Base-by-base conservation (phyloP, 64 coral and sea anemone genomes). In the Actinia equina region DNA sequence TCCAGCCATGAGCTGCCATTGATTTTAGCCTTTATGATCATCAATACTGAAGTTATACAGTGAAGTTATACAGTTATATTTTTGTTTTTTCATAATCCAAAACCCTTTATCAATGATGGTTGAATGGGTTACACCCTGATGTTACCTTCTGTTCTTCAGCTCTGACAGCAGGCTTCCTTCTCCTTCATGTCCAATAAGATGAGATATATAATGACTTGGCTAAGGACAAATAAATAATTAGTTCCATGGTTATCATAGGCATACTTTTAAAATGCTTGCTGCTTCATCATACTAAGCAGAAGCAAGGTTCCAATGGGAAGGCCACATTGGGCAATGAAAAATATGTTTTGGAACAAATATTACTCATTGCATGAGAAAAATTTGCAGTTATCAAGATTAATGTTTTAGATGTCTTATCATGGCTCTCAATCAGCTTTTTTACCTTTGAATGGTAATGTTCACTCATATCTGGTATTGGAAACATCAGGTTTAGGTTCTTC, bases 161-260 rank as follows among this genome's bases (percentile, higher is more conserved):
- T 95, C 91, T 86, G 97, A 99, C 6, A 99, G 78, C 30, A 99
- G 25, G 46, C 97, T 99, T 85, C 97, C 97, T 64, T 95, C 77
- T 67, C 90, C 97, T 67, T 99, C 97, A 69, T 99, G 97, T 49
- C 97, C 97, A 89, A 99, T 86, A 78, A 99, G 93, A 86, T 99
- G 97, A 42, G 97, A 95, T 92, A 99, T 87, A 69, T 99, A 99
- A 93, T 93, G 90, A 44, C 88, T 89, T 70, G 97, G 97, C 97
- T 99, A 71, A 13, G 10, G 54, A 82, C 42, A 53, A 56, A 58
- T 89, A 5, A 71, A 82, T 65, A 11, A 44, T 19, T 64, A 44
- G 22, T 37, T n/a, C 30, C 30, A 37, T 37, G 30, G 30, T 37
- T 37, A 37, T 37, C 30, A 37, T 37, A 37, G 30, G 30, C 30